Conservation (phyloP, 2,113 vertebrate genomes). For the Arothron firmamentum region DNA sequence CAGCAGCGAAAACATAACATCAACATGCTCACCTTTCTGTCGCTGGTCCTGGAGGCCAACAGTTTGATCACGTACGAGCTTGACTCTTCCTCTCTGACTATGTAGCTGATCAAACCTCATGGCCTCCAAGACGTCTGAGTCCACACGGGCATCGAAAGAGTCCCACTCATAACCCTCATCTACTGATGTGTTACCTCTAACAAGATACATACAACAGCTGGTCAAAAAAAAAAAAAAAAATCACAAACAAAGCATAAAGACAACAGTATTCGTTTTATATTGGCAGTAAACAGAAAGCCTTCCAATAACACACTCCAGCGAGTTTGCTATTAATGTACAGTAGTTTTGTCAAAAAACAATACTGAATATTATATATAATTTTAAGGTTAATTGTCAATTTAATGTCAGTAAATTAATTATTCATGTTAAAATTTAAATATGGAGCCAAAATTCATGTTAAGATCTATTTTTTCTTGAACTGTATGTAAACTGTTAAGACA, state of each 20-base stretch:
- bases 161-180: constrained; percentile 83
- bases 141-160: constrained; percentile 66
- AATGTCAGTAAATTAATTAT: too few relatives aligned
- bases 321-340: constrained; percentile 27
- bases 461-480: too few relatives aligned
- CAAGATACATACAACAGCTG: constrained; percentile 51
- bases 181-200: constrained; percentile 79
- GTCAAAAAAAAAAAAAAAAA: constrained; percentile 42
- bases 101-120: constrained; percentile 54
- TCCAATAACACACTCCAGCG: constrained; percentile 35
- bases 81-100: constrained; percentile 26
- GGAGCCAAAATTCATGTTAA: too few relatives aligned
- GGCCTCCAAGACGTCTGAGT: constrained; percentile 71
- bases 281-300: constrained; percentile 42
- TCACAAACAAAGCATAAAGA: constrained; percentile 15
- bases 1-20: neutral
- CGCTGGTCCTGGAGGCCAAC: constrained; percentile 66
- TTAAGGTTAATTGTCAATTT: too few relatives aligned
- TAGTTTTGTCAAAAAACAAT: neutral
- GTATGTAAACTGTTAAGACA: too few relatives aligned
- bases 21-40: constrained; percentile 61
- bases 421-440: too few relatives aligned
- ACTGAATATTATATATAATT: too few relatives aligned
- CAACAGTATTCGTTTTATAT: constrained; percentile 31
- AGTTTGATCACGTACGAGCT: constrained; percentile 43